Conservation (phyloP, 2,113 vertebrate species). For the Alethe diademata region DNA sequence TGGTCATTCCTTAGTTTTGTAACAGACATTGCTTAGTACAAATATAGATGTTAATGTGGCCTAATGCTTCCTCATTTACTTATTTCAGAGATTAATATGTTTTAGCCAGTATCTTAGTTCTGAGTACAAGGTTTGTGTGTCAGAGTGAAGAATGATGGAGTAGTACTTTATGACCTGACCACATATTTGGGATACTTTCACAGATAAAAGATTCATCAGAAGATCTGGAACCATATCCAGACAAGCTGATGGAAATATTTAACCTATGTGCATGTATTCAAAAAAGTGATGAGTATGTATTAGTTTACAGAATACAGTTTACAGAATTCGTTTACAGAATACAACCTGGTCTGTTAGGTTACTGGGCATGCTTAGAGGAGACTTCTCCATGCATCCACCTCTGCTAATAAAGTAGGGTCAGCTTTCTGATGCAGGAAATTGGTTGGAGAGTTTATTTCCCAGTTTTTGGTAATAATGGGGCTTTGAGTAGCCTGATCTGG, state of each 20-base stretch:
- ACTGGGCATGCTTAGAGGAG: neutral
- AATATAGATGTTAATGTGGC: no score
- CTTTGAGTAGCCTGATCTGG: neutral
- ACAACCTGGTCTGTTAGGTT: neutral
- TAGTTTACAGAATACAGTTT: neutral
- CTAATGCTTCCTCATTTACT: neutral
- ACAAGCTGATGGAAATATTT: neutral
- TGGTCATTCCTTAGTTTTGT: neutral
- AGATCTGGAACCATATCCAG: neutral
- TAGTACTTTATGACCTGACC: neutral
- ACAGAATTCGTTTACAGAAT: neutral
- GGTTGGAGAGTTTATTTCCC: neutral
- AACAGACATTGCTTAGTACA: neutral
- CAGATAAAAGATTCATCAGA: neutral
- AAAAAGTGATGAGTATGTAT: neutral
- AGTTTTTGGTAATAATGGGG: no score
- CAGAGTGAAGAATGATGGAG: neutral
- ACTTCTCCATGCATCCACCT: neutral
- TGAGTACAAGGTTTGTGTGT: neutral
- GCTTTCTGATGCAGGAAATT: neutral
- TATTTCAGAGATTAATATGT: neutral
- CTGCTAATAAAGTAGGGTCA: neutral
- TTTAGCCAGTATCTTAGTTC: neutral
- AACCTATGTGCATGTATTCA: neutral
- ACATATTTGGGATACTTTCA: neutral